Percentiles rank a stretch among this genome's conserved stretches.
These are phyloP conservation scores for Crax fasciolata DNA, from an alignment of 2,797 vertebrate genomes.

Conservation along the genomic window DNA sequence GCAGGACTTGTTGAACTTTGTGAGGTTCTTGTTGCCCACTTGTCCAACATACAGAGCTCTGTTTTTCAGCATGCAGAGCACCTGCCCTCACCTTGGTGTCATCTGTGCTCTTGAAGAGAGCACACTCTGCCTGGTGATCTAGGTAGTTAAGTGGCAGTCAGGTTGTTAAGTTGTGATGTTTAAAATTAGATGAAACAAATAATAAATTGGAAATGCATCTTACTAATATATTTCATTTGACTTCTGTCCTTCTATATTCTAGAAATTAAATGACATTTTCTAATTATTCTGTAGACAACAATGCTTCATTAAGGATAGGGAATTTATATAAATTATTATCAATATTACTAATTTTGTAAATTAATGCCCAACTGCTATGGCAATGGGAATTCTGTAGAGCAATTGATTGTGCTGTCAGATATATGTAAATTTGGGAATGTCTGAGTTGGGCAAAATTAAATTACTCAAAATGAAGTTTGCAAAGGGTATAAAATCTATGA, in stretches of 20 bases:
- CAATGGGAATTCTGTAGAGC: neutral
- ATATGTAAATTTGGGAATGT: neutral
- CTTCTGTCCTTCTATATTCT: neutral
- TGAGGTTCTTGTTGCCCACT: neutral
- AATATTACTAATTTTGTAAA: neutral
- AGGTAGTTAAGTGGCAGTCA: neutral
- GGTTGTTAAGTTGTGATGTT: neutral
- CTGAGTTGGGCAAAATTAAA: neutral
- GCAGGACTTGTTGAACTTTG: neutral
- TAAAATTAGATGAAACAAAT: neutral
- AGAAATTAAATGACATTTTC: neutral
- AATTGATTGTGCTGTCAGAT: neutral
- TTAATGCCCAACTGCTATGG: neutral
- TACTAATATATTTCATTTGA: neutral
- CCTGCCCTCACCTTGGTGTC: neutral
- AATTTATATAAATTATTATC: neutral
- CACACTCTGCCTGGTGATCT: no score
- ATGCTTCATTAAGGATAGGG: neutral
- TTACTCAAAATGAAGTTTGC: constrained; percentile 9
- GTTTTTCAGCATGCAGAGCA: neutral
- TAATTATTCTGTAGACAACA: neutral
- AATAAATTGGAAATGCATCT: neutral
- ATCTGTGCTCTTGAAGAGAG: neutral
- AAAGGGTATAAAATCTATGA: neutral
- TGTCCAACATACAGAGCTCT: neutral